Evolutionary conservation across 2,888 invertebrate species (phyloP).

Genomic region (Pelosia muscerda): DNA sequence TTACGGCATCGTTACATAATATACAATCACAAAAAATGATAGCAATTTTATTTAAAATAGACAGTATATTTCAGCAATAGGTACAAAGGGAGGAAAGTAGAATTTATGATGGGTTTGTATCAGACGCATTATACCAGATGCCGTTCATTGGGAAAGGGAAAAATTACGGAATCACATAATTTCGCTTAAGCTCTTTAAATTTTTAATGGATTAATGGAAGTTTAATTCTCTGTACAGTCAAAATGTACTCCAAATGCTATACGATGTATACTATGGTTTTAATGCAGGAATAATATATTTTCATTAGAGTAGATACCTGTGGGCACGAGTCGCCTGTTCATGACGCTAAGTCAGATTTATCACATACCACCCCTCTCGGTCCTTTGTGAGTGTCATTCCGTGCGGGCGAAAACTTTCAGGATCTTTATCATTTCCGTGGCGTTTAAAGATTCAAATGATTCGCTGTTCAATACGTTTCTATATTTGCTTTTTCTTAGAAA

Average conservation of each 20-base stretch:
- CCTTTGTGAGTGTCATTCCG: constrained; percentile 68
- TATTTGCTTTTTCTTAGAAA: not conserved
- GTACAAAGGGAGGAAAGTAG: constrained; percentile 36
- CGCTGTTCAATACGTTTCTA: constrained; percentile 19
- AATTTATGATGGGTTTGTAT: constrained; percentile 42
- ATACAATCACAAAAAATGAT: constrained; percentile 36
- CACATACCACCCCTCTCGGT: constrained; percentile 59
- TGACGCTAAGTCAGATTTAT: constrained; percentile 82
- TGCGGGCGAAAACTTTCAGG: constrained; percentile 39
- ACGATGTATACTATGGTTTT: constrained; percentile 32
- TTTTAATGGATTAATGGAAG: constrained; percentile 9
- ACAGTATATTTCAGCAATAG: constrained; percentile 45
- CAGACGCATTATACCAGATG: constrained; percentile 41
- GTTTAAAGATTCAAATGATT: constrained; percentile 35
- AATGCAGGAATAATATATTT: constrained; percentile 66
- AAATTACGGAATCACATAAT: constrained; percentile 18
- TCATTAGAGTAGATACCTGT: constrained; percentile 73
- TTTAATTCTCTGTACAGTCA: constrained; percentile 15
- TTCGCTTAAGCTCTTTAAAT: constrained; percentile 12
- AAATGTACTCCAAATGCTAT: not conserved
- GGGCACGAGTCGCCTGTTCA: constrained; percentile 63
- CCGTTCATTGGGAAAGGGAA: constrained; percentile 29
- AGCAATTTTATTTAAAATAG: constrained; percentile 42
- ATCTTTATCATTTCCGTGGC: constrained; percentile 38
- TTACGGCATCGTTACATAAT: not conserved